phyloP scores from a whole-genome alignment of 2,113 vertebrate species.

The Callipepla californica region DNA sequence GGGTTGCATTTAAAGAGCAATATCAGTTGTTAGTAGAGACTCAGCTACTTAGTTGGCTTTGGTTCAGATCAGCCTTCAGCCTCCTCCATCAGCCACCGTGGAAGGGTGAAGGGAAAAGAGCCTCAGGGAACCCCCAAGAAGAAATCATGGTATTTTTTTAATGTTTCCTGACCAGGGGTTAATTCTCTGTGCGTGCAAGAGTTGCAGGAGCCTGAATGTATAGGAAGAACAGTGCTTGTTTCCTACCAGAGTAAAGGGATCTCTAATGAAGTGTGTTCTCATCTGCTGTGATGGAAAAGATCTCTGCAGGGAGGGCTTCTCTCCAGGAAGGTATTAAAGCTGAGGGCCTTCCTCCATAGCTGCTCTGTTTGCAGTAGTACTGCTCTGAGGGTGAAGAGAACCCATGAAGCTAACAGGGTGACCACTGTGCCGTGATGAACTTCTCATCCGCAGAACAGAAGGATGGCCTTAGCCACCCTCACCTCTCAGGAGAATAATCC shows the following conservation, averaged over 20 bases:
- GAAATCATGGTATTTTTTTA: not conserved
- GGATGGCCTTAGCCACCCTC: not conserved
- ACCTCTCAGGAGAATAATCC: not conserved
- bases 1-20: not conserved
- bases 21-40: not conserved
- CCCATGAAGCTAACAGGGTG: not conserved
- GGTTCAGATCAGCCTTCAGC: not conserved
- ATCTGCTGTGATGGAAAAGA: not conserved
- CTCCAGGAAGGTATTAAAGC: not conserved
- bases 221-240: not conserved
- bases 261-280: not conserved
- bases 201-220: not conserved
- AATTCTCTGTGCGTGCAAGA: not conserved
- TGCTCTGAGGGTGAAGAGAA: not conserved
- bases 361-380: not conserved
- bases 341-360: not conserved
- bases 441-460: conserved; percentile 3
- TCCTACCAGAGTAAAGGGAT: not conserved
- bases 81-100: not conserved
- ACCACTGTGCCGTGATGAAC: not conserved
- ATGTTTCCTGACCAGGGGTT: not conserved
- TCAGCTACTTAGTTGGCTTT: not conserved
- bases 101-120: not conserved
- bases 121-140: not conserved
- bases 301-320: not conserved